Base-by-base conservation (phyloP, 2,888 invertebrate genomes). In the Tachina grossa region DNA sequence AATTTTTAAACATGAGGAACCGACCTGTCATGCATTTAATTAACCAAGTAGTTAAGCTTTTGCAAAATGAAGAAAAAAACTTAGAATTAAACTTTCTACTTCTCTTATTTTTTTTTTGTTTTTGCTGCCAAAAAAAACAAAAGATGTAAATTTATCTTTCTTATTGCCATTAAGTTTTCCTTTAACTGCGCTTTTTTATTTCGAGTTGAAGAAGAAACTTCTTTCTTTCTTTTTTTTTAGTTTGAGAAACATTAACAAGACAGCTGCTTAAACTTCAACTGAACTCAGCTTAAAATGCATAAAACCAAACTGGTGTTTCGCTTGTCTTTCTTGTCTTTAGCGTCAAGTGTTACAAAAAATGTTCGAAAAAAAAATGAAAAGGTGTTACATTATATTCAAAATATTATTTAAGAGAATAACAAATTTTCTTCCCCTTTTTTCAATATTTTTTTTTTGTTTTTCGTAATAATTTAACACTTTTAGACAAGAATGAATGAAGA, bases 321-420 rank as follows among this genome's bases (percentile, higher is more conserved):
- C 39, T 14, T 31, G 43, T 16, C 59, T 53, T 47, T 31, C 61
- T 55, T 59, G n/a, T 57, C 45, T 71, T 49, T 43, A 57, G 71
- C 59, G 65, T 14, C 31, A 80, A 71, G 76, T 71, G 82, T 82
- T 76, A 68, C 71, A 57, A 47, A 65, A 22, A 59, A 9, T 13
- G 22, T 9, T 47, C 31, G 6, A 31, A 31, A 31, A 43, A 68
- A 74, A 57, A 77, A 72, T 22, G 65, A 75, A 82, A 85, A 85
- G 85, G 85, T 85, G 85, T 85, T 82, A 79, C 82, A 85, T 71
- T 83, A 83, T 75, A 71, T 83, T 85, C 45, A 76, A 81, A 75
- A 81, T 66, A 72, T 80, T 66, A 69, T 41, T 39, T 5, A 53
- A 43, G 19, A 69, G 31, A 3, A 49, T 19, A n/a, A 61, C 51